Evolutionary conservation across 2,113 vertebrate genomes (phyloP).

Genomic region (Cynoglossus semilaevis): DNA sequence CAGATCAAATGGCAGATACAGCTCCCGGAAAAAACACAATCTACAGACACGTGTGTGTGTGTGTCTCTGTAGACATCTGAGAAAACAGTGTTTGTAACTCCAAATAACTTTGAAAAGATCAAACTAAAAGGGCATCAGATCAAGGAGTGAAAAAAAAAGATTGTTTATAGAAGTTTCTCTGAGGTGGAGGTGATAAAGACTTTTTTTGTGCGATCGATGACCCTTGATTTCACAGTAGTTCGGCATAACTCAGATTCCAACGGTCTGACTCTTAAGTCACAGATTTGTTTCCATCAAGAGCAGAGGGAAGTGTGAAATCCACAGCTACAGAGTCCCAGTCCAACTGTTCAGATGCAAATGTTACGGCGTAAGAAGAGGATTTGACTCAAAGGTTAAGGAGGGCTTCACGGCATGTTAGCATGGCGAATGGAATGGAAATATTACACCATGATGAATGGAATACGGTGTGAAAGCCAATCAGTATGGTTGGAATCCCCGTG

Average conservation of each 20-base stretch:
- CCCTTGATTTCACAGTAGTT: neutral
- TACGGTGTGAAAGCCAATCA: neutral
- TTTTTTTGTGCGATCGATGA: neutral
- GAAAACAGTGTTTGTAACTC: slow-evolving; percentile 4
- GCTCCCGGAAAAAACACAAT: slow-evolving; percentile 13
- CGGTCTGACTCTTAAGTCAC: neutral
- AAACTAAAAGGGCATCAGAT: slow-evolving; percentile 9
- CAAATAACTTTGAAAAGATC: slow-evolving; percentile 7
- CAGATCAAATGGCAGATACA: slow-evolving; percentile 34
- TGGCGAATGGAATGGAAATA: neutral
- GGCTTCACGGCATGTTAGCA: neutral
- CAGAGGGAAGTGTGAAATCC: too few species aligned
- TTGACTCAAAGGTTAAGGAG: neutral
- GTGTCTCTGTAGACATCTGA: slow-evolving; percentile 1
- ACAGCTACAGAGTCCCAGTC: neutral
- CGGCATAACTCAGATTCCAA: neutral
- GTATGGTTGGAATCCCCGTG: neutral
- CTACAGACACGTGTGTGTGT: slow-evolving; percentile 39
- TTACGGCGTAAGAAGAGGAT: neutral
- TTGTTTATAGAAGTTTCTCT: neutral
- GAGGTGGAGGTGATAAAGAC: neutral
- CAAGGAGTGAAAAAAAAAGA: slow-evolving; percentile 5
- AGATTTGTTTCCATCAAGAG: neutral
- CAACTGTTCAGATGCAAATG: neutral
- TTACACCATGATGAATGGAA: neutral